Percentiles rank a stretch among this genome's conserved stretches.
Conservation (phyloP, 2,113 vertebrate genomes). For the Plecturocebus donacophilus region DNA sequence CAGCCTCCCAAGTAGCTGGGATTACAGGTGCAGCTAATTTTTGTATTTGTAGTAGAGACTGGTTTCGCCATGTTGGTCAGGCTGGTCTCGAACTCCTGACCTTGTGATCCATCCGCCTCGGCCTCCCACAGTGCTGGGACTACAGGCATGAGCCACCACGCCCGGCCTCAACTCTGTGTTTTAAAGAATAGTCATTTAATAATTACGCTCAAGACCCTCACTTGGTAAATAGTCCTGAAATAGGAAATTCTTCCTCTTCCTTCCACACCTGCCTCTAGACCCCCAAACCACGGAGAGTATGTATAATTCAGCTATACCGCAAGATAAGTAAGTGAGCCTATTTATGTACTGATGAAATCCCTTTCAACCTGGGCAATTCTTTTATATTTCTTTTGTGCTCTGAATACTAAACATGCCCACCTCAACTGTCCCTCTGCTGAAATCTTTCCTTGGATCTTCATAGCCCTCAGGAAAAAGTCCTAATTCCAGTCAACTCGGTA, state of each 20-base stretch:
- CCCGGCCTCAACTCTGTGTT: not conserved
- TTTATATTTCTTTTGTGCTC: not conserved
- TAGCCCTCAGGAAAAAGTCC: not conserved
- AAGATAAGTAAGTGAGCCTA: rapidly evolving
- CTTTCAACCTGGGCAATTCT: not conserved
- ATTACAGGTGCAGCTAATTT: too few relatives aligned
- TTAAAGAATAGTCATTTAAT: not conserved
- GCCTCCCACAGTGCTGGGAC: too few relatives aligned
- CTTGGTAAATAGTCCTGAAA: not conserved
- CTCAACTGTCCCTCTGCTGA: not conserved
- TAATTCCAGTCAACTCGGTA: rapidly evolving
- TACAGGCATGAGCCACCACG: too few relatives aligned
- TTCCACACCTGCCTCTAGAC: not conserved
- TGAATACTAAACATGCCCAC: not conserved
- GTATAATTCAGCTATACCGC: rapidly evolving
- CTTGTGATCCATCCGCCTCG: too few relatives aligned
- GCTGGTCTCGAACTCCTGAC: too few relatives aligned
- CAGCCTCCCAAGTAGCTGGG: too few relatives aligned
- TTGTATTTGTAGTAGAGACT: too few relatives aligned
- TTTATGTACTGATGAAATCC: not conserved
- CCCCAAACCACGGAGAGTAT: not conserved
- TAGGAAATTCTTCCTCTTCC: not conserved
- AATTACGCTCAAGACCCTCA: not conserved
- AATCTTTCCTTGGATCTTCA: not conserved
- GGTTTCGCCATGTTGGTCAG: too few relatives aligned